Evolutionary conservation across 2,888 invertebrate genomes (phyloP).

Genomic region (Drosophila putrida): DNA sequence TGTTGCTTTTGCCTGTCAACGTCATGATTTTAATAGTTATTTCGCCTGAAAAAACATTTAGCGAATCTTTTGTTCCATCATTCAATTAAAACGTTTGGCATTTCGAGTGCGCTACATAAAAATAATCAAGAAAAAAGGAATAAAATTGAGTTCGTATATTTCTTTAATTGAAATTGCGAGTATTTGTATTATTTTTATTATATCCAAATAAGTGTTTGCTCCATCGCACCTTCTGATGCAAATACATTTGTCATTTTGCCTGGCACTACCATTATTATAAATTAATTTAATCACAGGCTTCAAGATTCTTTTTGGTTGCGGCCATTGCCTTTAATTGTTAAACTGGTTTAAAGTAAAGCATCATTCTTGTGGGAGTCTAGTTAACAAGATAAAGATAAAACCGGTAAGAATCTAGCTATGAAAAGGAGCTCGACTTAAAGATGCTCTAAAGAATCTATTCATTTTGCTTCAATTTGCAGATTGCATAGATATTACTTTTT

Average conservation of each 20-base stretch:
- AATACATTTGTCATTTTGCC: conserved; percentile 11
- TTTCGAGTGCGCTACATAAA: conserved; percentile 39
- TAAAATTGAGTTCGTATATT: background rate
- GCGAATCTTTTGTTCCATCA: conserved; percentile 30
- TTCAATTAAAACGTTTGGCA: conserved; percentile 44
- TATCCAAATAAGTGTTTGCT: background rate
- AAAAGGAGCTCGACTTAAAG: background rate
- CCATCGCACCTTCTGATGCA: background rate
- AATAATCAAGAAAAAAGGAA: conserved; percentile 24
- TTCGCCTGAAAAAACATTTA: conserved; percentile 29
- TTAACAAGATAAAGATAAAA: conserved; percentile 13
- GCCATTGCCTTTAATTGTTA: conserved; percentile 47
- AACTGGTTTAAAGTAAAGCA: conserved; percentile 44
- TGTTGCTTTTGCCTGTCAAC: conserved; percentile 50
- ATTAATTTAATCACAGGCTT: conserved; percentile 10
- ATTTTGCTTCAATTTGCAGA: background rate
- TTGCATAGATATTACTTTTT: background rate
- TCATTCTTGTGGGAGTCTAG: conserved; percentile 26
- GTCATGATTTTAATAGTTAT: conserved; percentile 58
- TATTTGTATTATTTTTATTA: conserved; percentile 7
- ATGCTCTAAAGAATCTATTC: background rate
- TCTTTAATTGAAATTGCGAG: conserved; percentile 10
- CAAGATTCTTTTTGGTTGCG: conserved; percentile 31
- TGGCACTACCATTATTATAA: conserved; percentile 7
- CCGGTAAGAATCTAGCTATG: background rate